These are phyloP conservation scores for Troides oblongomaculatus DNA, from an alignment of 2,888 invertebrate genomes.

Conservation along the genomic window DNA sequence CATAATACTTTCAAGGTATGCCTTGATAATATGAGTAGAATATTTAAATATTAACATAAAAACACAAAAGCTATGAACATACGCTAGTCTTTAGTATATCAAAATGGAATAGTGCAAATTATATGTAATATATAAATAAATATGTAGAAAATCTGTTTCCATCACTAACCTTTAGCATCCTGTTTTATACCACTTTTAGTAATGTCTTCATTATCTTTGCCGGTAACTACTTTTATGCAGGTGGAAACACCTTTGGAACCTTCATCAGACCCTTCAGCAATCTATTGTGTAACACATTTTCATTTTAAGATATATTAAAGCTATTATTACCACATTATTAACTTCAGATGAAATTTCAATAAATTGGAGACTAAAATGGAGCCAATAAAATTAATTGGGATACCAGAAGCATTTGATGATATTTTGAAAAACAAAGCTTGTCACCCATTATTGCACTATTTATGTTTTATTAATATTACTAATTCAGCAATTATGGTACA, in stretches of 20 bases:
- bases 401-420: too few species aligned
- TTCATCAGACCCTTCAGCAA: constrained; percentile 57
- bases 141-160: constrained; percentile 11
- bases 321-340: not conserved
- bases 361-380: too few species aligned
- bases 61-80: constrained; percentile 70
- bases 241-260: constrained; percentile 42
- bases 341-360: too few species aligned
- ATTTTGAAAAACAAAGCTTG: too few species aligned
- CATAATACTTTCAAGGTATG: not conserved
- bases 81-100: constrained; percentile 41
- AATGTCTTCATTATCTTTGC: constrained; percentile 40
- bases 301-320: not conserved
- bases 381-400: too few species aligned
- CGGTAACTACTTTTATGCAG: constrained; percentile 60
- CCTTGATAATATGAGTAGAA: constrained; percentile 27
- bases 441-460: too few species aligned
- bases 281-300: constrained; percentile 41
- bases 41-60: constrained; percentile 36
- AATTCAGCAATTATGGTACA: too few species aligned
- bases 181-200: constrained; percentile 34
- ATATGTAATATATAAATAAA: constrained; percentile 3
- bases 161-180: constrained; percentile 36
- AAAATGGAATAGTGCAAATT: constrained; percentile 19
- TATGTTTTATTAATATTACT: too few species aligned